These are phyloP conservation scores for Tineola bisselliella DNA, from an alignment of 2,888 invertebrate genomes.

Conservation along the genomic window DNA sequence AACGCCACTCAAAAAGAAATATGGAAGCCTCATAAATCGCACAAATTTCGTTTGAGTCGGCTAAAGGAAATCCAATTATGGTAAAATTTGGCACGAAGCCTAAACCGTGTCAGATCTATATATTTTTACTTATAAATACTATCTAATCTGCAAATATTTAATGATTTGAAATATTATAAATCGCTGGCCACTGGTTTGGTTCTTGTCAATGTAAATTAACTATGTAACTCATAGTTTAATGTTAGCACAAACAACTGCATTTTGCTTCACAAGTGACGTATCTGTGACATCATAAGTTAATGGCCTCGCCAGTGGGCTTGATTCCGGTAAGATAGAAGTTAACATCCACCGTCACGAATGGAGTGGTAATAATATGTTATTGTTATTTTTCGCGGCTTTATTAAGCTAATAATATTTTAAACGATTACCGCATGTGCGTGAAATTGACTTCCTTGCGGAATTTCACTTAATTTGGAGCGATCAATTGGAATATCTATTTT, in stretches of 20 bases:
- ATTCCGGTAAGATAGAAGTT: background rate
- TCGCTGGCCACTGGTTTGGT: too few relatives aligned
- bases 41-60: background rate
- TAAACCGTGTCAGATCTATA: background rate
- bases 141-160: too few relatives aligned
- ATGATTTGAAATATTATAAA: too few relatives aligned
- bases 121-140: background rate
- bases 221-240: too few relatives aligned
- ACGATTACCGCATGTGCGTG: background rate
- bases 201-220: too few relatives aligned
- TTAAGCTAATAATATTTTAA: background rate
- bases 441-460: constrained; percentile 1
- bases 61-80: background rate
- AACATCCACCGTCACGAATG: background rate
- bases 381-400: background rate
- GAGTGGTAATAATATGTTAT: background rate
- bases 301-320: background rate
- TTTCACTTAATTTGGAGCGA: background rate
- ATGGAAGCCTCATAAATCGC: background rate
- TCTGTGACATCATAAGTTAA: background rate
- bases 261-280: background rate
- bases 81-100: background rate
- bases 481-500: too few relatives aligned
- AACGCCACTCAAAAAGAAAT: background rate
- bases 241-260: too few relatives aligned